Base-by-base conservation (phyloP, 2,797 vertebrate genomes). In the Peromyscus eremicus region DNA sequence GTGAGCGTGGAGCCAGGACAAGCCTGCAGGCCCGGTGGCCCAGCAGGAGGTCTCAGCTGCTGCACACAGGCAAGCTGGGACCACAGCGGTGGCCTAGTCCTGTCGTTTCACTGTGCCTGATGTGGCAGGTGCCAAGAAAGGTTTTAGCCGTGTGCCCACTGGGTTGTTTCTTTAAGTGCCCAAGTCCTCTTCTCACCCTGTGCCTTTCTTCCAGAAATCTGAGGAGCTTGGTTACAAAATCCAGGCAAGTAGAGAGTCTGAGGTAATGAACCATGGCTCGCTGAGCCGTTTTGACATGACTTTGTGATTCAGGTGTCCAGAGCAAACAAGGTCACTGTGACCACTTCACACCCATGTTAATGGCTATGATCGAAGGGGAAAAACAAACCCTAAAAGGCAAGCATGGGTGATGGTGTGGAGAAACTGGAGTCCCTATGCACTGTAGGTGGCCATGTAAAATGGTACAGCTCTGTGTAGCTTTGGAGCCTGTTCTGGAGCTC, bases 271-370 rank as follows among this genome's bases (percentile, higher is more conserved):
- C 12, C 2, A 12, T 0, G 52, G 40, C 10, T 46, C 25, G 27
- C 34, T 29, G 77, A 84, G 57, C n/a, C 71, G 84, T 79, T 66
- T 82, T 25, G 73, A 89, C 25, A 14, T 6, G 64, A 86, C 76
- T 60, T 12, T 66, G 87, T 86, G 55, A 84, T 23, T 83, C 85
- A 21, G 46, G 37, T 19, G 46, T 40, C 29, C 46, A 71, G 46
- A 89, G 71, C 43, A 79, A 62, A 43, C 92, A 94, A 87, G 64
- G 60, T 85, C 71, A 70, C 87, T 55, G 34, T 76, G 46, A 86
- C 75, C 43, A n/a, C 52, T 64, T 82, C 57, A 86, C 37, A 52
- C 62, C 62, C 40, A 21, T 25, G 17, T 60, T 55, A 34, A 52
- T 10, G 34, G 32, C 37, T 40, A 60, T 7, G 6, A 27, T 64